A percentile compares a stretch with the other conserved stretches of the same genome.
Evolutionary conservation across 2,113 vertebrate species (phyloP).

Genomic region (Pampusana beccarii): DNA sequence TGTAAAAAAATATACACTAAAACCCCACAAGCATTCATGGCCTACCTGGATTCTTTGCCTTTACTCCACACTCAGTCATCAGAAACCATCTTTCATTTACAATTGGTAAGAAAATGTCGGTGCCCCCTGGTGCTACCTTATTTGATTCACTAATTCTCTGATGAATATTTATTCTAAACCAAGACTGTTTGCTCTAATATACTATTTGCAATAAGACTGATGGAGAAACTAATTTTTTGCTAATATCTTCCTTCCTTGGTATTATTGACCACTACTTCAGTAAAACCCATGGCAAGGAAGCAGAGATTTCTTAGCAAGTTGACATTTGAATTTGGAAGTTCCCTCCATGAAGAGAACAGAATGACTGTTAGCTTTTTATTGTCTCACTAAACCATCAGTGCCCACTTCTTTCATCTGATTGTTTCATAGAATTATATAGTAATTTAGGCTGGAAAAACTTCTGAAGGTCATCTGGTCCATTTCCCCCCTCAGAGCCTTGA

Average conservation of each 20-base stretch:
- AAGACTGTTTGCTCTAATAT: background rate
- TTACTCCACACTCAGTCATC: background rate
- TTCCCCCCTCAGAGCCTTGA: background rate
- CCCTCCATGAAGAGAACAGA: accelerated
- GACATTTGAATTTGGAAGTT: background rate
- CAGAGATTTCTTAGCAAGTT: background rate
- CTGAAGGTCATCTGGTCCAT: background rate
- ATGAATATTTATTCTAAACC: background rate
- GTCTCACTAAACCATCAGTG: background rate
- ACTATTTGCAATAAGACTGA: background rate
- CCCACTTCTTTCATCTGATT: background rate
- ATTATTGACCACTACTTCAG: background rate
- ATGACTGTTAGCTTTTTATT: background rate
- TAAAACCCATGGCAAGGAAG: background rate
- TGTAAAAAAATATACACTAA: background rate
- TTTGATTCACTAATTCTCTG: background rate
- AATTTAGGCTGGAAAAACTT: background rate
- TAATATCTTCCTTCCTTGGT: background rate
- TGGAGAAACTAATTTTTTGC: background rate
- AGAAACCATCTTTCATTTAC: background rate
- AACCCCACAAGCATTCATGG: background rate
- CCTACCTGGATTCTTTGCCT: background rate
- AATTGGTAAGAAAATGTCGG: background rate
- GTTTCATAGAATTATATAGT: background rate
- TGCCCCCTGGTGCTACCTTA: background rate